A percentile compares a stretch with the other conserved stretches of the same genome.
phyloP scores from a whole-genome alignment of 2,797 vertebrate species.

The Anableps anableps region DNA sequence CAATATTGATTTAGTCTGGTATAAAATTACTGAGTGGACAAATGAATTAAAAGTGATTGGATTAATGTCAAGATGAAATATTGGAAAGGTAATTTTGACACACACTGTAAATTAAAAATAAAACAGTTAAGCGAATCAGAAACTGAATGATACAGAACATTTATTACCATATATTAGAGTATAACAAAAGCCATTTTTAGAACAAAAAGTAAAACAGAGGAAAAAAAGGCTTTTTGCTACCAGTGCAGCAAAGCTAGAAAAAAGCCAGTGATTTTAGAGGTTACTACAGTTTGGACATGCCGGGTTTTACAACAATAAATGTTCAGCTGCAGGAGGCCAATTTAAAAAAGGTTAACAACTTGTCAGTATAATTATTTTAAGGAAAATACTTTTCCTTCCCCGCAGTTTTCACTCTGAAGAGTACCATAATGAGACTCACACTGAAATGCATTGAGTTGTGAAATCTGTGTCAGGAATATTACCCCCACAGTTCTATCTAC shows the following conservation, averaged over 20 bases:
- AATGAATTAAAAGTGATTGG: not conserved
- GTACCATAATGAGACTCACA: constrained; percentile 20
- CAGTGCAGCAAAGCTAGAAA: not conserved
- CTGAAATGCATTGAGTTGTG: constrained; percentile 44
- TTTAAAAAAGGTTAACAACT: constrained; percentile 26
- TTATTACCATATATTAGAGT: not conserved
- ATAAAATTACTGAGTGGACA: not conserved
- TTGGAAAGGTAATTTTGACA: not conserved
- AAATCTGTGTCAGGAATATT: constrained; percentile 59
- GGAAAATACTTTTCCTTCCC: constrained; percentile 30
- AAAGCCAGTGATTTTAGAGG: not conserved
- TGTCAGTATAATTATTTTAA: constrained; percentile 11
- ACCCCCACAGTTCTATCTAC: constrained; percentile 42
- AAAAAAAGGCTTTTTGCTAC: not conserved
- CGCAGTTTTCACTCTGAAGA: constrained; percentile 18
- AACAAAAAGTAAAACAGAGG: not conserved
- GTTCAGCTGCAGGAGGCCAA: not conserved
- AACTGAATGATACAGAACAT: not conserved
- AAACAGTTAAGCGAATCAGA: not conserved
- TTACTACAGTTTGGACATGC: not conserved
- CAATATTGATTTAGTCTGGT: not conserved
- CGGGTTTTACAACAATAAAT: not conserved
- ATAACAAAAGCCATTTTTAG: not conserved
- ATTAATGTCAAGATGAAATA: not conserved
- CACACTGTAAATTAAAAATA: not conserved